phyloP scores from a whole-genome alignment of 2,113 vertebrate genomes.

The Geothlypis trichas region DNA sequence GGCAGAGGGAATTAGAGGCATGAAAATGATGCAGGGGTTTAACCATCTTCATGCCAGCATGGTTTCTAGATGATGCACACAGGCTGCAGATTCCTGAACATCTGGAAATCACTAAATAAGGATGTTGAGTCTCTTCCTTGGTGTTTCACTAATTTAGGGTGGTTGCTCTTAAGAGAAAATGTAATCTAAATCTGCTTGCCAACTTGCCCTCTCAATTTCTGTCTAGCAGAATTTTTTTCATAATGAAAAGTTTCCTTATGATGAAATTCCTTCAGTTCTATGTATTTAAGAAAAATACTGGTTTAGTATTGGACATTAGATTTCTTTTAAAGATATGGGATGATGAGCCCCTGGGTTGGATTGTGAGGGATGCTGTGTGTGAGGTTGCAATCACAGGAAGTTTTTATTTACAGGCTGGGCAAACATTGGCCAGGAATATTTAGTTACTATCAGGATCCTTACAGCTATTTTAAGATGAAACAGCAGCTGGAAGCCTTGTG shows the following conservation, averaged over 20 bases:
- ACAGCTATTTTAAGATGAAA: neutral
- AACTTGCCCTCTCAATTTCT: neutral
- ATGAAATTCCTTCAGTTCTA: neutral
- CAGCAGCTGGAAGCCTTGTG: neutral
- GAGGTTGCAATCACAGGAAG: neutral
- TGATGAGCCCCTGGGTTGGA: neutral
- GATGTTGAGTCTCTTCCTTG: neutral
- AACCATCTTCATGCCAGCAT: neutral
- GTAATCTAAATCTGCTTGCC: neutral
- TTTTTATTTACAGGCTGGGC: neutral
- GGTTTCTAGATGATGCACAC: neutral
- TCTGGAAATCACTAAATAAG: neutral
- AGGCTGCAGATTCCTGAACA: neutral
- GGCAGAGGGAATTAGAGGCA: neutral
- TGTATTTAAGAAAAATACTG: neutral
- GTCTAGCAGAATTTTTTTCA: neutral
- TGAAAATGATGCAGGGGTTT: neutral
- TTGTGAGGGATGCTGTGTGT: neutral
- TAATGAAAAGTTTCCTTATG: neutral
- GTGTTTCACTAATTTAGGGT: neutral
- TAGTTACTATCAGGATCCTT: neutral
- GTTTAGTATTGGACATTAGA: neutral
- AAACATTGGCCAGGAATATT: neutral
- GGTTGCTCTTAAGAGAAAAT: neutral
- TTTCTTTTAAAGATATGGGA: neutral